Evolutionary conservation across 2,113 vertebrate genomes (phyloP).

Genomic region (Odobenus rosmarus): DNA sequence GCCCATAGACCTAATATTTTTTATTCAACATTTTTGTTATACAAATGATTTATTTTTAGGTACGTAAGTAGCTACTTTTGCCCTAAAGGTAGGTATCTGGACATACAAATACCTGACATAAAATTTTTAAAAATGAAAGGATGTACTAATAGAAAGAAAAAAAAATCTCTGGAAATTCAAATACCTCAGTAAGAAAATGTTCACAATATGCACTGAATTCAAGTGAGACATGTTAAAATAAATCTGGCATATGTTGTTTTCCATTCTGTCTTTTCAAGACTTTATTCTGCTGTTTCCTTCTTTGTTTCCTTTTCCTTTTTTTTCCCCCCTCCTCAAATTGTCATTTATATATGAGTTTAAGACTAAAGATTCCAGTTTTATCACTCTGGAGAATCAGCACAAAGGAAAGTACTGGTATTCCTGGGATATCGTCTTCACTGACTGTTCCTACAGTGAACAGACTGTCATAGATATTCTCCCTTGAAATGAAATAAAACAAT

Average conservation of each 20-base stretch:
- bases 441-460: background rate
- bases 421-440: background rate
- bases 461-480: background rate
- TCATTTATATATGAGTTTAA: background rate
- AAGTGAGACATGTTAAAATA: conserved; percentile 42
- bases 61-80: background rate
- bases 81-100: background rate
- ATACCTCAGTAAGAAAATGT: conserved; percentile 23
- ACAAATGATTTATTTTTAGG: conserved; percentile 18
- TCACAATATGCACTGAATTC: background rate
- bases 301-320: background rate
- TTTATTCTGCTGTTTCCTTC: conserved; percentile 19
- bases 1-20: background rate
- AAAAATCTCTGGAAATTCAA: conserved; percentile 47
- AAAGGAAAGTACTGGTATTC: background rate
- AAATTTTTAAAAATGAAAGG: background rate
- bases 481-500: background rate
- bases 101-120: background rate
- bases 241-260: conserved; percentile 43
- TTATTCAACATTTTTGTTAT: background rate
- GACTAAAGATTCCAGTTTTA: background rate
- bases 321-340: background rate
- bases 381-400: background rate
- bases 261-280: background rate
- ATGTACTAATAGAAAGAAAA: background rate